phyloP scores from a whole-genome alignment of 2,888 invertebrate species.

The Elegia similella region DNA sequence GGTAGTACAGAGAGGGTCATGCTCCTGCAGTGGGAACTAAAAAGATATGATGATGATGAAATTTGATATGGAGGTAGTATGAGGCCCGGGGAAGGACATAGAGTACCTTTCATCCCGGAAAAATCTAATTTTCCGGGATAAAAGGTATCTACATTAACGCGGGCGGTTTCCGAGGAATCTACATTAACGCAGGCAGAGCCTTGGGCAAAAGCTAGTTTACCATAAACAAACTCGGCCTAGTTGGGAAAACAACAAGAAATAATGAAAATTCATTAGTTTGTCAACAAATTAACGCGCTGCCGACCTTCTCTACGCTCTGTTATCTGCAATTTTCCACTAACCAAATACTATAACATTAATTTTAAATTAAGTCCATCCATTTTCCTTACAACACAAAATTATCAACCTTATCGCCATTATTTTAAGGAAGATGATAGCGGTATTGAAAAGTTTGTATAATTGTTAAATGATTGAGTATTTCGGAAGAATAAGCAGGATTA shows the following conservation, averaged over 20 bases:
- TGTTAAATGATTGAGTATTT: conserved; percentile 1
- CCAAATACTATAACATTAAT: conserved; percentile 14
- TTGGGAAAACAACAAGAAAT: conserved; percentile 10
- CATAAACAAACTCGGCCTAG: not conserved
- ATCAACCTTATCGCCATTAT: not conserved
- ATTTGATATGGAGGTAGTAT: too few relatives aligned
- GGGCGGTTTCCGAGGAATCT: too few relatives aligned
- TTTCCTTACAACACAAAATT: not conserved
- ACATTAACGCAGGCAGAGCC: too few relatives aligned
- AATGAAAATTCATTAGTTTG: conserved; percentile 17
- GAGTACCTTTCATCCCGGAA: too few relatives aligned
- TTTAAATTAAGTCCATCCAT: not conserved
- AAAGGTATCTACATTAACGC: too few relatives aligned
- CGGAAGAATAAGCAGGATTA: conserved; percentile 8
- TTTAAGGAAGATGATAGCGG: not conserved
- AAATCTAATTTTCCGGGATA: too few relatives aligned
- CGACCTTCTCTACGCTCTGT: conserved; percentile 16
- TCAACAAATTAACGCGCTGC: conserved; percentile 14
- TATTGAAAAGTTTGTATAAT: not conserved
- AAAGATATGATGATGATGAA: too few relatives aligned
- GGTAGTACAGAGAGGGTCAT: too few relatives aligned
- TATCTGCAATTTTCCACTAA: conserved; percentile 13
- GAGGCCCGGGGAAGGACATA: too few relatives aligned
- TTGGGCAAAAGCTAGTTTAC: not conserved
- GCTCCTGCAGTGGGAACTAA: too few relatives aligned